Evolutionary conservation across 1,140 invertebrate species (phyloP).

Genomic region (Leptinotarsa lineolata): DNA sequence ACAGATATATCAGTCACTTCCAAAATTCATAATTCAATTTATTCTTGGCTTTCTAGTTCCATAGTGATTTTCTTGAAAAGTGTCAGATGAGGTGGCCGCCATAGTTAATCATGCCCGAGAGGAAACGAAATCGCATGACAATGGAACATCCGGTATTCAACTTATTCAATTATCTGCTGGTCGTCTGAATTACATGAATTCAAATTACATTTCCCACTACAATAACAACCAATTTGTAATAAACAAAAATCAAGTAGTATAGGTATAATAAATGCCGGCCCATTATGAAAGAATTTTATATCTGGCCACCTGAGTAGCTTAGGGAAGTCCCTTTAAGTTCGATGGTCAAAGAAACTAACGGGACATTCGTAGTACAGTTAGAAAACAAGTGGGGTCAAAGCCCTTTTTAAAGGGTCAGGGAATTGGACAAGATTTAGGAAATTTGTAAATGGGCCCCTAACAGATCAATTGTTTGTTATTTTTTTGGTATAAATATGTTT

Average conservation of each 20-base stretch:
- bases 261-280: too few relatives aligned
- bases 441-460: too few relatives aligned
- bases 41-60: background rate
- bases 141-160: constrained; percentile 12
- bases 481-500: too few relatives aligned
- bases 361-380: background rate
- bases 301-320: background rate
- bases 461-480: too few relatives aligned
- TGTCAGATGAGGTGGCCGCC: background rate
- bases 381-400: background rate
- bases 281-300: too few relatives aligned
- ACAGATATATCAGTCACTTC: background rate
- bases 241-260: too few relatives aligned
- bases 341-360: background rate
- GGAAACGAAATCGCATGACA: constrained; percentile 24
- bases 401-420: background rate
- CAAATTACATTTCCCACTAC: too few relatives aligned
- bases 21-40: too few relatives aligned
- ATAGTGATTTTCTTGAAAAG: background rate
- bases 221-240: too few relatives aligned
- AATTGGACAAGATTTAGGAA: too few relatives aligned
- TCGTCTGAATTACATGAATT: too few relatives aligned
- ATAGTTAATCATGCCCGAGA: background rate
- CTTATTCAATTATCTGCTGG: background rate
- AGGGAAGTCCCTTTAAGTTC: background rate